phyloP scores from a whole-genome alignment of 2,888 invertebrate genomes.

The Pristionchus exspectatus region DNA sequence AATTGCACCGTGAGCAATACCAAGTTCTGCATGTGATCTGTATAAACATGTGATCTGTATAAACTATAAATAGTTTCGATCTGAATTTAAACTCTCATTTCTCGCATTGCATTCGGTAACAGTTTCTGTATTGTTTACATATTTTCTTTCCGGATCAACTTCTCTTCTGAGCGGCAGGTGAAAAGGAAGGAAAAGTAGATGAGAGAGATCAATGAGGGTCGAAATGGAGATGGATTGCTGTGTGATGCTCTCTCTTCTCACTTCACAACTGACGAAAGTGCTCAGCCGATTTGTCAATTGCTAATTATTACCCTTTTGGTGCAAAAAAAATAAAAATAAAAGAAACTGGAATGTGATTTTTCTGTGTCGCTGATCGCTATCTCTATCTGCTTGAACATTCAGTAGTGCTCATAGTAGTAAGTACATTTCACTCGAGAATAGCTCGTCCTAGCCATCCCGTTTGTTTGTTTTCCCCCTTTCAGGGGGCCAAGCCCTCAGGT shows the following conservation, averaged over 20 bases:
- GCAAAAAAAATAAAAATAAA: not conserved
- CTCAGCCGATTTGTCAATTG: not conserved
- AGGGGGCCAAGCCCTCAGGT: constrained; percentile 13
- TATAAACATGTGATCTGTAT: too few relatives aligned
- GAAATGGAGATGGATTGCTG: constrained; percentile 49
- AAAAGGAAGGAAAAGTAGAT: not conserved
- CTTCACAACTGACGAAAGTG: not conserved
- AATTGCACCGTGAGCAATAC: too few relatives aligned
- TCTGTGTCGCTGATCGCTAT: not conserved
- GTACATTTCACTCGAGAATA: constrained; percentile 16
- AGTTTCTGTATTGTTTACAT: not conserved
- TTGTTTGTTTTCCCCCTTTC: constrained; percentile 41
- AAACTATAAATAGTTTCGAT: too few relatives aligned
- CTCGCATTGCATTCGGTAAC: not conserved
- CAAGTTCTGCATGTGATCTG: too few relatives aligned
- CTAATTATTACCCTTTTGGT: not conserved
- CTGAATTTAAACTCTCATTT: too few relatives aligned
- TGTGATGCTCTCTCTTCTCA: constrained; percentile 20
- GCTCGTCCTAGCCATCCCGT: not conserved
- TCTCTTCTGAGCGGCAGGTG: constrained; percentile 12
- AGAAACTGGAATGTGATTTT: not conserved
- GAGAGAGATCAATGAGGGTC: constrained; percentile 34
- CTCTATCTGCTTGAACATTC: not conserved
- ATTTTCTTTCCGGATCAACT: not conserved
- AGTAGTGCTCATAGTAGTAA: not conserved